A percentile compares a stretch with the other conserved stretches of the same genome.
phyloP scores from a whole-genome alignment of 2,888 invertebrate species.

The Emmelina monodactyla region DNA sequence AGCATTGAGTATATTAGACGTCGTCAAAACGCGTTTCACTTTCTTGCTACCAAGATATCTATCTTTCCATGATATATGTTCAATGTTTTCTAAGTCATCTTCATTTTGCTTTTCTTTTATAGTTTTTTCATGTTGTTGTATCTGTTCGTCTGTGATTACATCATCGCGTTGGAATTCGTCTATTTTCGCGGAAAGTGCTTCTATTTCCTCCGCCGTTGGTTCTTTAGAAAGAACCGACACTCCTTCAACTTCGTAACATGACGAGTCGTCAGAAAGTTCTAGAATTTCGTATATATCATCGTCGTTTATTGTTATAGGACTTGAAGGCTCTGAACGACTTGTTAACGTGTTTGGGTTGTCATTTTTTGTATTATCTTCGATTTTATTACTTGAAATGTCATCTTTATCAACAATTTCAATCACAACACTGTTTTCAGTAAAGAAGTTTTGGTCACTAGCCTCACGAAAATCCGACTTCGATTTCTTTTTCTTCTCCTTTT shows the following conservation, averaged over 20 bases:
- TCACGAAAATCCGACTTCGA: conserved; percentile 42
- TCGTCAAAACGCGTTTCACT: conserved; percentile 63
- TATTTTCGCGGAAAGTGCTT: conserved; percentile 52
- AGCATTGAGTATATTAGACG: conserved; percentile 65
- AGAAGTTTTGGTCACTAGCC: conserved; percentile 38
- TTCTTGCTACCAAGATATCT: conserved; percentile 67
- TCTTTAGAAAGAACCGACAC: conserved; percentile 43
- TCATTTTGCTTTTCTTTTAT: conserved; percentile 7
- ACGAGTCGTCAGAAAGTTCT: conserved; percentile 48
- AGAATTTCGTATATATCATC: conserved; percentile 36
- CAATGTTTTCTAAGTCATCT: conserved; percentile 16
- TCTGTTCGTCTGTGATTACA: conserved; percentile 29
- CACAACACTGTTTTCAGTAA: conserved; percentile 18
- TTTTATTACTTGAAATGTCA: neutral
- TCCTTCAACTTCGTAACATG: conserved; percentile 40
- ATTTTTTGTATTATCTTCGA: conserved; percentile 7
- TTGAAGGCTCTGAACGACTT: neutral
- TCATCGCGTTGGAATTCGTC: conserved; percentile 47
- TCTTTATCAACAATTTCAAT: conserved; percentile 5
- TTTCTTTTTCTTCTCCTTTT: conserved; percentile 33
- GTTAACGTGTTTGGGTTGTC: neutral
- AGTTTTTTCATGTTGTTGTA: conserved; percentile 23
- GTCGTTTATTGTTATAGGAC: conserved; percentile 8
- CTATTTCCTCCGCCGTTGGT: conserved; percentile 49
- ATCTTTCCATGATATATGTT: conserved; percentile 62